These are phyloP conservation scores for Protophormia terraenovae DNA, from an alignment of 2,888 invertebrate genomes.

Conservation along the genomic window DNA sequence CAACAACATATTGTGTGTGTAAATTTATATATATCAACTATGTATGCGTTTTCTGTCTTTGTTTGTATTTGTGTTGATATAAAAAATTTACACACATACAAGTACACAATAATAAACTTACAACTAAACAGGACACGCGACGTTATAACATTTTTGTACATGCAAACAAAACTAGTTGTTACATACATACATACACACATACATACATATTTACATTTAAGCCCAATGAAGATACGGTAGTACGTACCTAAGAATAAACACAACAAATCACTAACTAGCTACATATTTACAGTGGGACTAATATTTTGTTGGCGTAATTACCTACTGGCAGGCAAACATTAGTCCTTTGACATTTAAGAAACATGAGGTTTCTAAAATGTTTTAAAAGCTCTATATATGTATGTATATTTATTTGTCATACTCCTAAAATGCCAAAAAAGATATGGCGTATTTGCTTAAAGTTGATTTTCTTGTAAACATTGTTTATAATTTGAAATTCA, in stretches of 20 bases:
- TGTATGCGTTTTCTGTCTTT: background rate
- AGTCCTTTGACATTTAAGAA: constrained; percentile 1
- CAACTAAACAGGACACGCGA: constrained; percentile 47
- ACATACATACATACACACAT: background rate
- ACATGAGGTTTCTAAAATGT: background rate
- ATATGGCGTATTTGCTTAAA: too few relatives aligned
- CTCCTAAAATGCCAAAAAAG: background rate
- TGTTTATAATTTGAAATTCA: too few relatives aligned
- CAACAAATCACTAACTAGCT: constrained; percentile 26
- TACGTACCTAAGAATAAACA: background rate
- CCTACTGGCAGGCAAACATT: background rate
- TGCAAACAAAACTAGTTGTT: background rate
- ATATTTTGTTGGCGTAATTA: background rate
- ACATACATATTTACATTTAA: too few relatives aligned
- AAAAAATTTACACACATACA: constrained; percentile 15
- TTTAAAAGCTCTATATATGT: background rate
- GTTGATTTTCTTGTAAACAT: too few relatives aligned
- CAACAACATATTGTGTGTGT: constrained; percentile 5
- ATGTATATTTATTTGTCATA: background rate
- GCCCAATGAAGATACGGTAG: constrained; percentile 3
- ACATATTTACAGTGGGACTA: constrained; percentile 35
- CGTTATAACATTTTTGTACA: constrained; percentile 30
- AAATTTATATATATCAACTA: background rate
- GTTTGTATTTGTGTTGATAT: background rate
- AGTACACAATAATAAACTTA: background rate